Evolutionary conservation across 2,797 vertebrate genomes (phyloP).

Genomic region (Pseudochirops corinnae): DNA sequence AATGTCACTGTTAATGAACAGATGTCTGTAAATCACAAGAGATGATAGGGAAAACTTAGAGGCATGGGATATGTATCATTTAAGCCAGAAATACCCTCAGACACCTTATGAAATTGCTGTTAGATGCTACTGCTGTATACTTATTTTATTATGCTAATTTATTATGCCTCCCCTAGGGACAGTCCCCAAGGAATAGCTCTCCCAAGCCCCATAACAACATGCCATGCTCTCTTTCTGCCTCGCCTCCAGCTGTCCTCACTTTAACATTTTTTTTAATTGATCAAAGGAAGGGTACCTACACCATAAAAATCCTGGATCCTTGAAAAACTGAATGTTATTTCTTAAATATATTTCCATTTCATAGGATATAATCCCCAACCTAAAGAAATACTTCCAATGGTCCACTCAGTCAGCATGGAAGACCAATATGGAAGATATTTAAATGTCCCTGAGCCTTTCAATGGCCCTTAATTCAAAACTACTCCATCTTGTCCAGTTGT

Average conservation of each 20-base stretch:
- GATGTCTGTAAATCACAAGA: not conserved
- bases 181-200: not conserved
- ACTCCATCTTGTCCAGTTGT: not conserved
- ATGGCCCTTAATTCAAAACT: not conserved
- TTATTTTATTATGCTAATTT: not conserved
- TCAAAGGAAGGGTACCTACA: not conserved
- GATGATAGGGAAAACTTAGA: not conserved
- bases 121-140: too few species aligned
- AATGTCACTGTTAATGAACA: not conserved
- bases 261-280: not conserved
- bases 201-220: not conserved
- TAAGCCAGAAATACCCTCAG: not conserved
- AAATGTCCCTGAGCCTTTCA: not conserved
- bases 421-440: not conserved
- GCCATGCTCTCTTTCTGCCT: not conserved
- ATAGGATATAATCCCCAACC: not conserved
- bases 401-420: too few species aligned
- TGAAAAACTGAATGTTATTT: not conserved
- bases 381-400: not conserved
- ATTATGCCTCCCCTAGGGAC: not conserved
- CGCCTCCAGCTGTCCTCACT: not conserved
- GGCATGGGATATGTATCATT: not conserved
- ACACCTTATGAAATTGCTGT: not conserved
- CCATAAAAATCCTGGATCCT: not conserved
- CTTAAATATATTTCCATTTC: not conserved